Conservation (phyloP, 2,113 vertebrate genomes). For the Dicaeum eximium region DNA sequence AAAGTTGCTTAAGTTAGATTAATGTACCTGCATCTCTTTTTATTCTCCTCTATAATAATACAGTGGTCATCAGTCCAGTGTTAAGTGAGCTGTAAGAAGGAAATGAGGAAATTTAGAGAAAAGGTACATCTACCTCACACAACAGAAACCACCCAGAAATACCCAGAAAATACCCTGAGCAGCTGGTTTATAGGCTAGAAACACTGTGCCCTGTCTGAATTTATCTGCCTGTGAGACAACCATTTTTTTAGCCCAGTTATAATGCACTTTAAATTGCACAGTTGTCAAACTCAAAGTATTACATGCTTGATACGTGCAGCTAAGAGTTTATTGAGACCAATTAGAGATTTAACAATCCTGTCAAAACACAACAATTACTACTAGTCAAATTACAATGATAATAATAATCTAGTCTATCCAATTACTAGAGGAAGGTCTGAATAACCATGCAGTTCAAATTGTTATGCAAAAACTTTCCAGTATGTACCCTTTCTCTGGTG, state of each 20-base stretch:
- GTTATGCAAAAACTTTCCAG: neutral
- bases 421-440: neutral
- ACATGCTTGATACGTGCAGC: neutral
- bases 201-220: neutral
- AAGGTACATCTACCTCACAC: neutral
- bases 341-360: neutral
- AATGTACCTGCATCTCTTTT: neutral
- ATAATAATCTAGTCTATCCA: neutral
- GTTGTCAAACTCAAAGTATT: neutral
- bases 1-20: neutral
- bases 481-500: neutral
- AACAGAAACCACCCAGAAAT: neutral
- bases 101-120: neutral
- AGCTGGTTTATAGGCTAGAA: neutral
- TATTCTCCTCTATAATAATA: neutral
- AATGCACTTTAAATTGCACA: neutral
- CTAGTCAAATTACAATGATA: neutral
- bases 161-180: neutral
- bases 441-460: neutral
- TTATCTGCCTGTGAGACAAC: neutral
- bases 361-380: neutral
- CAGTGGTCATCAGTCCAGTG: neutral
- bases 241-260: neutral
- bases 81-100: neutral
- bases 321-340: neutral